Evolutionary conservation across 2,888 invertebrate genomes (phyloP).

Genomic region (Phytoseiulus persimilis): DNA sequence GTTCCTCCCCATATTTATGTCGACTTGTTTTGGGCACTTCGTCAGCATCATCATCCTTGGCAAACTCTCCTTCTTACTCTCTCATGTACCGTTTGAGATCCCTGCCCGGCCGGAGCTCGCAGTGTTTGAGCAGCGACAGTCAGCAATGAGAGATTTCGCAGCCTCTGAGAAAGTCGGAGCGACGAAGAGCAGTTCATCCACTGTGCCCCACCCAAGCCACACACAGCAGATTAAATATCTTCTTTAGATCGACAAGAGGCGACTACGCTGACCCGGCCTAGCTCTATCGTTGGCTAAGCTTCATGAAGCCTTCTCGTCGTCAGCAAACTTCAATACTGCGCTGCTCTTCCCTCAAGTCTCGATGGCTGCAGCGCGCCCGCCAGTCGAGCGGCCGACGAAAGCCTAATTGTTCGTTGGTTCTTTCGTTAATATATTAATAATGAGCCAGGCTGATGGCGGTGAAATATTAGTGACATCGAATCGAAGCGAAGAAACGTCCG

Average conservation of each 20-base stretch:
- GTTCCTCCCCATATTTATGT: neutral
- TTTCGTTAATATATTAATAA: neutral
- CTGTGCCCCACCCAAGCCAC: neutral
- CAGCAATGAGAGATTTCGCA: neutral
- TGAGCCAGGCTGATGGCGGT: neutral
- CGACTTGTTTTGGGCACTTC: neutral
- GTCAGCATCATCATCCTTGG: neutral
- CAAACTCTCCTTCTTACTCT: neutral
- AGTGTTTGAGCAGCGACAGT: constrained; percentile 5
- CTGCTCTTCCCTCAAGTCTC: neutral
- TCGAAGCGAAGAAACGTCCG: neutral
- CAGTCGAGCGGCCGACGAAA: neutral
- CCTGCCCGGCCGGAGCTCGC: neutral
- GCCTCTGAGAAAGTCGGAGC: neutral
- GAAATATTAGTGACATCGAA: neutral
- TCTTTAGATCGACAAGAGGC: neutral
- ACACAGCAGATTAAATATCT: constrained; percentile 5
- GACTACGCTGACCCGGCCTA: neutral
- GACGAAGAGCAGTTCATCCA: neutral
- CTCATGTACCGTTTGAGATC: neutral
- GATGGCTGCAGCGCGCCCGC: neutral
- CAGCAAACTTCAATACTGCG: neutral
- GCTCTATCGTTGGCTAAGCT: neutral
- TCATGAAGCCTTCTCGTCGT: neutral
- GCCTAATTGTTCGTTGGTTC: neutral